Conservation (phyloP, 1,140 invertebrate species). For the Colletes gigas region DNA sequence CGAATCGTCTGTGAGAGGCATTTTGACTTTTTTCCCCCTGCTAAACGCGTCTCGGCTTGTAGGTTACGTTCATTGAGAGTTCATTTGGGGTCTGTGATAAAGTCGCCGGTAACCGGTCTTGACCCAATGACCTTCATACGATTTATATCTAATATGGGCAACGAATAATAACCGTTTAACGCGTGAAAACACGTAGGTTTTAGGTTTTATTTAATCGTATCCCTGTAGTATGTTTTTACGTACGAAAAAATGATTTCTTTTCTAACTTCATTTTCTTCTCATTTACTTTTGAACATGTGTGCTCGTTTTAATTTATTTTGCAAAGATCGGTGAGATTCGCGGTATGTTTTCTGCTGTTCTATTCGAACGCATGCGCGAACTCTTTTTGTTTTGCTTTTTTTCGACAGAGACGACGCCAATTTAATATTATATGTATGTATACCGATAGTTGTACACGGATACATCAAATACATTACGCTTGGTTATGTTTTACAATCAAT, state of each 20-base stretch:
- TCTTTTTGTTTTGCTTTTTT: not conserved
- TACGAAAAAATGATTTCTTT: not conserved
- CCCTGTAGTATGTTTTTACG: not conserved
- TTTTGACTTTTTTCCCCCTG: not conserved
- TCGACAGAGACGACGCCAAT: conserved; percentile 31
- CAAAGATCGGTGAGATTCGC: conserved; percentile 8
- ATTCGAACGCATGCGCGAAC: conserved; percentile 23
- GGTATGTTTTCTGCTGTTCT: not conserved
- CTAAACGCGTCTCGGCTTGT: not conserved
- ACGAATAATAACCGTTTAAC: conserved; percentile 37
- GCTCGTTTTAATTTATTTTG: conserved; percentile 41
- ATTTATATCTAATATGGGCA: conserved; percentile 37
- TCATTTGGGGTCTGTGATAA: conserved; percentile 46
- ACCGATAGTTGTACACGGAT: too few relatives aligned
- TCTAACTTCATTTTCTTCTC: not conserved
- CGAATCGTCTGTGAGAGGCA: too few relatives aligned
- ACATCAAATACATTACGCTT: not conserved
- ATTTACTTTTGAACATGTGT: not conserved
- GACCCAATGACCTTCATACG: conserved; percentile 76
- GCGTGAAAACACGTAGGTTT: not conserved
- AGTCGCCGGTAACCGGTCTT: conserved; percentile 68
- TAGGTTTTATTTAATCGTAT: not conserved
- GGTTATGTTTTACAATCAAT: not conserved
- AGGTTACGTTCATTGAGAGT: conserved; percentile 45
- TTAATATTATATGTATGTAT: not conserved